phyloP scores from a whole-genome alignment of 2,113 vertebrate genomes.

The Cyanocitta stelleri region DNA sequence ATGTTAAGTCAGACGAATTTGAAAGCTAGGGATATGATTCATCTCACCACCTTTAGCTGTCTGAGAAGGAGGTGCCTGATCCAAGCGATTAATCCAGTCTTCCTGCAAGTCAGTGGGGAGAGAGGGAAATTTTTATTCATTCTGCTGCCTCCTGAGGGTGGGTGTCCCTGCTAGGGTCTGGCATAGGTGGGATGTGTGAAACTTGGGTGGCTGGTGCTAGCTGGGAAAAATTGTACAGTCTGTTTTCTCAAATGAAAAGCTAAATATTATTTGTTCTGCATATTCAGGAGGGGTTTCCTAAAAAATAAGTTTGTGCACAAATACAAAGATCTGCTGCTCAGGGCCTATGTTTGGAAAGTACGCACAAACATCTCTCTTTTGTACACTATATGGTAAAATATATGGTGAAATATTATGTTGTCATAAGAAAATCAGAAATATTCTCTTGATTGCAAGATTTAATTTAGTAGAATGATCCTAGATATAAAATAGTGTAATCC shows the following conservation, averaged over 20 bases:
- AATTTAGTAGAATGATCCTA: background rate
- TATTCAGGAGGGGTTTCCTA: background rate
- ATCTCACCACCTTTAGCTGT: background rate
- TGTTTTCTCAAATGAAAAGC: background rate
- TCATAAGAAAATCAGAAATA: background rate
- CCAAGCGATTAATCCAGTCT: background rate
- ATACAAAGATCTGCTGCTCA: background rate
- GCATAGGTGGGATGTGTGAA: background rate
- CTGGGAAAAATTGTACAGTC: background rate
- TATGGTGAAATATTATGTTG: background rate
- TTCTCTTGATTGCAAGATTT: background rate
- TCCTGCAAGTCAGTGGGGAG: background rate
- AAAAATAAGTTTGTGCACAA: background rate
- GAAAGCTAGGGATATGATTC: background rate
- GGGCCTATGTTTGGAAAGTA: background rate
- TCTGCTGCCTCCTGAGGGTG: rapidly evolving
- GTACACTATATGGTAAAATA: background rate
- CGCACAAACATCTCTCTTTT: background rate
- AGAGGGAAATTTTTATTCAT: background rate
- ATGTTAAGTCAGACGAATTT: background rate
- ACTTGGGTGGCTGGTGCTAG: background rate
- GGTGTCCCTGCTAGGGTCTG: background rate
- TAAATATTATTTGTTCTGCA: background rate
- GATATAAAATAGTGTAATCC: background rate
- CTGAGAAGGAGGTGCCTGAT: background rate